Conservation (phyloP, 1,140 invertebrate genomes). For the Dendrolimus kikuchii region DNA sequence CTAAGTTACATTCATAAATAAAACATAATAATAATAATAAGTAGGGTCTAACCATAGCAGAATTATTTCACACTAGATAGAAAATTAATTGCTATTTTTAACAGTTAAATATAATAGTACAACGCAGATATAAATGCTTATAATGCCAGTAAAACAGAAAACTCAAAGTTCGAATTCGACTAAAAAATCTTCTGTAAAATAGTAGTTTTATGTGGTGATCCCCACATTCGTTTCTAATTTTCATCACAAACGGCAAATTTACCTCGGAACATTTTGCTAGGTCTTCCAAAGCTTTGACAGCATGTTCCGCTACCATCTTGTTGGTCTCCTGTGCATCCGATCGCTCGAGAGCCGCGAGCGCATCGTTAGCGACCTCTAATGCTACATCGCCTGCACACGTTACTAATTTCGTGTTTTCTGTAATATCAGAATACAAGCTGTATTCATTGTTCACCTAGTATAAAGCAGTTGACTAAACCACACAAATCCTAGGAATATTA, state of each 20-base stretch:
- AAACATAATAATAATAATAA: no score
- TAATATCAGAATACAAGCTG: constrained; percentile 1
- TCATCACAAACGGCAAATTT: constrained; percentile 3
- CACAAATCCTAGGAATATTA: no score
- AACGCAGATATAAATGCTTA: no score
- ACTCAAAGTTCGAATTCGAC: no score
- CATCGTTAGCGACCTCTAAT: constrained; percentile 35
- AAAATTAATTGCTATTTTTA: no score
- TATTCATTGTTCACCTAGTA: neutral
- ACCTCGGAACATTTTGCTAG: constrained; percentile 41
- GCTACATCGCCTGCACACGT: constrained; percentile 39
- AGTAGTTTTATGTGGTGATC: no score
- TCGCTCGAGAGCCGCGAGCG: constrained; percentile 36
- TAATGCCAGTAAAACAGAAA: no score
- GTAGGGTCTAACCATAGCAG: no score
- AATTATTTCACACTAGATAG: no score
- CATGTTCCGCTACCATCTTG: constrained; percentile 34
- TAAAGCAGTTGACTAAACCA: constrained; percentile 1
- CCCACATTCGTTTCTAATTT: neutral
- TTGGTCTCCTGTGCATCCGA: constrained; percentile 37
- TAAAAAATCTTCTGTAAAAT: no score
- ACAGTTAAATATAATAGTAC: no score
- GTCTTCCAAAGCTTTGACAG: constrained; percentile 40
- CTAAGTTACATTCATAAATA: no score
- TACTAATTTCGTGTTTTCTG: constrained; percentile 41